Percentiles rank a stretch among this genome's conserved stretches.
Evolutionary conservation across 2,888 invertebrate genomes (phyloP).

Genomic region (Pachydiplax longipennis): DNA sequence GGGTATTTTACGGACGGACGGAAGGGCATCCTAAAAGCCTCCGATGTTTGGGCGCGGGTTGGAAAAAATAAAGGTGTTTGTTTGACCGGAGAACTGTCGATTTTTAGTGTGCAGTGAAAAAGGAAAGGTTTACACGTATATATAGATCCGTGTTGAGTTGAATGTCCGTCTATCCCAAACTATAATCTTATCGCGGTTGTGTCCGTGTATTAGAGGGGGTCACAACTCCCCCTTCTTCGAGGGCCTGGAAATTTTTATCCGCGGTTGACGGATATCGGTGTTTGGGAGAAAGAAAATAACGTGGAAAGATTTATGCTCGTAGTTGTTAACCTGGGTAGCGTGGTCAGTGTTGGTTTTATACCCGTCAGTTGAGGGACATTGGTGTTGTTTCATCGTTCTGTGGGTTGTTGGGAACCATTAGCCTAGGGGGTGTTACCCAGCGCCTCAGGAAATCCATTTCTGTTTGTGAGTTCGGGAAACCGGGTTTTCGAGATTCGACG

Average conservation of each 20-base stretch:
- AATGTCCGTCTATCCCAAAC: neutral
- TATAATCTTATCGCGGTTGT: neutral
- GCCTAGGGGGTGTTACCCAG: neutral
- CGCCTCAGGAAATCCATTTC: neutral
- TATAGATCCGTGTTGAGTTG: neutral
- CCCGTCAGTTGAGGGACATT: neutral
- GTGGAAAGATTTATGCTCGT: neutral
- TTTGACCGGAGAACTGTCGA: conserved; percentile 17
- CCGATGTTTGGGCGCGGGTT: too few relatives aligned
- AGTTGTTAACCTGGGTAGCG: neutral
- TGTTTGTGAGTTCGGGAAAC: neutral
- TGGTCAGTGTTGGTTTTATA: neutral
- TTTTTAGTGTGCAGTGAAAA: conserved; percentile 6
- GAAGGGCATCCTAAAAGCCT: too few relatives aligned
- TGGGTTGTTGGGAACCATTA: neutral
- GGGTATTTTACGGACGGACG: neutral
- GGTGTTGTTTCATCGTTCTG: neutral
- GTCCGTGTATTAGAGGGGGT: neutral
- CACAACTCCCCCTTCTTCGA: neutral
- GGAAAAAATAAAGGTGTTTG: neutral
- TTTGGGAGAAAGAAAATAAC: neutral
- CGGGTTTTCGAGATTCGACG: neutral
- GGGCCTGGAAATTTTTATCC: neutral
- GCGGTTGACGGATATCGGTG: neutral
- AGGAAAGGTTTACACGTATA: neutral